Conservation (phyloP, 1,140 invertebrate species). For the Himalopsyche phryganea region DNA sequence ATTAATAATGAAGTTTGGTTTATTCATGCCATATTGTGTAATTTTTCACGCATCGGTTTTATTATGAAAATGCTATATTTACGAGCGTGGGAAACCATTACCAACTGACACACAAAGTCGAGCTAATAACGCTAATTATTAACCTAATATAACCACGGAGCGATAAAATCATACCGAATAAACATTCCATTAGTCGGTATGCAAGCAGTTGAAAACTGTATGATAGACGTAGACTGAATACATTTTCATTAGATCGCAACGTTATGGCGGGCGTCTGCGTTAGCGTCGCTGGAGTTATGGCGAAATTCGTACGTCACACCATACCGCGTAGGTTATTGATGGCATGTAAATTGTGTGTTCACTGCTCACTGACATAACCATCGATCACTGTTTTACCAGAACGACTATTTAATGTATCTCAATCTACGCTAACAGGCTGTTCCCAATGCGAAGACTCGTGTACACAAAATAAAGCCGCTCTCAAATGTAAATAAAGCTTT, state of each 20-base stretch:
- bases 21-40: no score
- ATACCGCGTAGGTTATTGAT: conserved; percentile 1
- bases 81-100: no score
- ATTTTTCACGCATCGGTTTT: no score
- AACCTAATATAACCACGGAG: no score
- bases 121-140: no score
- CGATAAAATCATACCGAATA: not conserved
- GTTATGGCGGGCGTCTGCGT: not conserved
- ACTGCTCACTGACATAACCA: not conserved
- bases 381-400: conserved; percentile 9
- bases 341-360: conserved; percentile 7
- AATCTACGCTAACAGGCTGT: no score
- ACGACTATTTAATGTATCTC: not conserved
- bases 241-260: not conserved
- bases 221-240: not conserved
- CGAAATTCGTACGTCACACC: not conserved
- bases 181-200: not conserved
- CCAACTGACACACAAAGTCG: no score
- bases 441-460: no score
- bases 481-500: not conserved
- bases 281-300: not conserved
- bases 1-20: no score
- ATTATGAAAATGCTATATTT: no score
- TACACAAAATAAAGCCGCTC: not conserved
- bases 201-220: not conserved